Evolutionary conservation across 2,888 invertebrate species (phyloP).

Genomic region (Diarsia rubi): DNA sequence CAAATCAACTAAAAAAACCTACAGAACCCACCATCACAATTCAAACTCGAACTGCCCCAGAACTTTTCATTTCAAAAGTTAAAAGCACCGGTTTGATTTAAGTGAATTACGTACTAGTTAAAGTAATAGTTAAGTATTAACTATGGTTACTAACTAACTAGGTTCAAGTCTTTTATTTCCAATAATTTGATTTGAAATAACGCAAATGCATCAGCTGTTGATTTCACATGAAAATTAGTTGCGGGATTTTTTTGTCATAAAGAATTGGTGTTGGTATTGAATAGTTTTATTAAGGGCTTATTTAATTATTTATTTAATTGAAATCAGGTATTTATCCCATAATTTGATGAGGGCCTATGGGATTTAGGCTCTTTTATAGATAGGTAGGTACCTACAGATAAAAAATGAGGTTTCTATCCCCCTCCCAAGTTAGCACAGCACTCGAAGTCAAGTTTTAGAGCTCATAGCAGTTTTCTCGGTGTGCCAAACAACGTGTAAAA

Average conservation of each 20-base stretch:
- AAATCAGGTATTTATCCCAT: too few relatives aligned
- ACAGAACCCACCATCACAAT: constrained; percentile 34
- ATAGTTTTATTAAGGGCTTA: not conserved
- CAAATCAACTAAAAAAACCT: not conserved
- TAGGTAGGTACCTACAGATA: too few relatives aligned
- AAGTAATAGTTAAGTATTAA: constrained; percentile 53
- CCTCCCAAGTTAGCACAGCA: too few relatives aligned
- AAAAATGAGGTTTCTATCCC: too few relatives aligned
- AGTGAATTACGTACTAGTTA: constrained; percentile 50
- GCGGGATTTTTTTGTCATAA: not conserved
- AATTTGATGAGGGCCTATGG: too few relatives aligned
- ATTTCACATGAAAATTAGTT: constrained; percentile 39
- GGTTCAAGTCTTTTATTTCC: constrained; percentile 29
- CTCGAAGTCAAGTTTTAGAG: too few relatives aligned
- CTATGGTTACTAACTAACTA: constrained; percentile 11
- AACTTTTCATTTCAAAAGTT: constrained; percentile 42
- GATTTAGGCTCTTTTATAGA: too few relatives aligned
- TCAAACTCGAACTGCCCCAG: not conserved
- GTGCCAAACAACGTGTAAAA: too few relatives aligned
- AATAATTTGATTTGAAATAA: constrained; percentile 40
- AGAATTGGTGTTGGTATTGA: not conserved
- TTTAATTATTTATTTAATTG: too few relatives aligned
- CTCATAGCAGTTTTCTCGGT: too few relatives aligned
- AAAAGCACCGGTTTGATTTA: constrained; percentile 55
- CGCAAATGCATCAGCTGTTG: constrained; percentile 29